Evolutionary conservation across 2,113 vertebrate genomes (phyloP).

Genomic region (Rhinolophus ferrumequinum): DNA sequence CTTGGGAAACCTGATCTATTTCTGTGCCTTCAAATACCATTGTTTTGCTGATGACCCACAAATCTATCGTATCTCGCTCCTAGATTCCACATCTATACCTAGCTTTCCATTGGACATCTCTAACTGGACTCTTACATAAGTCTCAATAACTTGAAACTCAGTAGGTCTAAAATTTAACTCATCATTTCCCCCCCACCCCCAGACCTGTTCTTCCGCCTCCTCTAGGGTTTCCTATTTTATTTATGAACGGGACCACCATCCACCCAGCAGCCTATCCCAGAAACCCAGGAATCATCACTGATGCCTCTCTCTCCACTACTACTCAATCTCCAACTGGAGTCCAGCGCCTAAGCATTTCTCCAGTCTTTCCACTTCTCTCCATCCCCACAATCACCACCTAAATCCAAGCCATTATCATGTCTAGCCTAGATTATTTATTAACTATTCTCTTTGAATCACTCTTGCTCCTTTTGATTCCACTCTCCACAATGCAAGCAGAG

Average conservation of each 20-base stretch:
- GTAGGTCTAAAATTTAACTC: conserved; percentile 15
- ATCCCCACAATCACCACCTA: neutral
- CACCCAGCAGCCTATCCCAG: neutral
- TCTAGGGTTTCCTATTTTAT: conserved; percentile 6
- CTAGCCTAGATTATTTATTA: conserved; percentile 24
- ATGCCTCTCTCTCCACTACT: neutral
- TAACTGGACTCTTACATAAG: conserved; percentile 5
- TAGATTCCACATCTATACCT: neutral
- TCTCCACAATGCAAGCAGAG: neutral
- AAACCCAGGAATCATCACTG: neutral
- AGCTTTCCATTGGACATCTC: neutral
- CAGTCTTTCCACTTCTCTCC: conserved; percentile 1
- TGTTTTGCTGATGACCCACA: conserved; percentile 42
- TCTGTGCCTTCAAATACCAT: conserved; percentile 21
- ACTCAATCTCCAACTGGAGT: neutral
- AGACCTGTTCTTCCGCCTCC: neutral
- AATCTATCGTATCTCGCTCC: neutral
- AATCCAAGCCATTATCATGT: neutral
- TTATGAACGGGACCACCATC: neutral
- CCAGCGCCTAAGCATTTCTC: conserved; percentile 14
- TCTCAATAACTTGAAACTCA: conserved; percentile 8
- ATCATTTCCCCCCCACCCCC: neutral
- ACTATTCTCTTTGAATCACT: conserved; percentile 33
- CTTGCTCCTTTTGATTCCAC: neutral
- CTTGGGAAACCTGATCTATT: conserved; percentile 20